A percentile compares a stretch with the other conserved stretches of the same genome.
These are phyloP conservation scores for Zaprionus inermis DNA, from an alignment of 1,140 invertebrate species.

Conservation along the genomic window DNA sequence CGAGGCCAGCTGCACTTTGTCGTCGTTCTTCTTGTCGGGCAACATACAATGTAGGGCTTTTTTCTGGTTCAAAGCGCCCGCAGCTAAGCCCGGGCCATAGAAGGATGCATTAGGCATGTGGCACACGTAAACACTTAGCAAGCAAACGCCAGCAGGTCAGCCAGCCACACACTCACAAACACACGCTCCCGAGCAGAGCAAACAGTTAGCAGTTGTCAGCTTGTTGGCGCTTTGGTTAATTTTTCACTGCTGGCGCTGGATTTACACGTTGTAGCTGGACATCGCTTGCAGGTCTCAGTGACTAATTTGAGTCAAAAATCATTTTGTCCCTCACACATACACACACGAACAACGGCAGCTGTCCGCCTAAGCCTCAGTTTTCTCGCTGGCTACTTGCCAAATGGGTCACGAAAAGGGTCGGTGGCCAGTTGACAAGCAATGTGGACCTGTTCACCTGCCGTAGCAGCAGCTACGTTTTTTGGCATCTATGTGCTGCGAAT, in stretches of 20 bases:
- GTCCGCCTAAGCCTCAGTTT: slow-evolving; percentile 12
- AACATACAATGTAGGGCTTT: slow-evolving; percentile 18
- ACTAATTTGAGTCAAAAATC: slow-evolving; percentile 73
- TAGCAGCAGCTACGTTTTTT: slow-evolving; percentile 21
- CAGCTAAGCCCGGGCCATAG: slow-evolving; percentile 11
- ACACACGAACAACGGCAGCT: slow-evolving; percentile 17
- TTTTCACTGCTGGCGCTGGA: slow-evolving; percentile 52
- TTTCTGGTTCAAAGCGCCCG: slow-evolving; percentile 46
- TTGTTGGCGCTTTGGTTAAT: slow-evolving; percentile 57
- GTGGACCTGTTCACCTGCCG: background rate
- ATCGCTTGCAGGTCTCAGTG: slow-evolving; percentile 12
- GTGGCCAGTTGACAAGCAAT: slow-evolving; percentile 44
- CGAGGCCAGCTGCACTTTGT: slow-evolving; percentile 27
- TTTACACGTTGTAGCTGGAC: slow-evolving; percentile 16
- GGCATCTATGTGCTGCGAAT: slow-evolving; percentile 39
- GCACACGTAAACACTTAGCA: slow-evolving; percentile 73
- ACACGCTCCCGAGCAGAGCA: background rate
- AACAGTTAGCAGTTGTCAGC: slow-evolving; percentile 19
- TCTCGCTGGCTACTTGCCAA: slow-evolving; percentile 64
- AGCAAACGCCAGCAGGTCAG: slow-evolving; percentile 19
- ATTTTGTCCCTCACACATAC: slow-evolving; percentile 33
- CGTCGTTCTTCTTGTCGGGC: slow-evolving; percentile 4
- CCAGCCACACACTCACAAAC: slow-evolving; percentile 16
- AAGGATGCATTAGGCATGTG: slow-evolving; percentile 60
- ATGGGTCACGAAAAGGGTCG: slow-evolving; percentile 62